These are phyloP conservation scores for Dipodomys stephensi DNA, from an alignment of 2,113 vertebrate species.

Conservation along the genomic window DNA sequence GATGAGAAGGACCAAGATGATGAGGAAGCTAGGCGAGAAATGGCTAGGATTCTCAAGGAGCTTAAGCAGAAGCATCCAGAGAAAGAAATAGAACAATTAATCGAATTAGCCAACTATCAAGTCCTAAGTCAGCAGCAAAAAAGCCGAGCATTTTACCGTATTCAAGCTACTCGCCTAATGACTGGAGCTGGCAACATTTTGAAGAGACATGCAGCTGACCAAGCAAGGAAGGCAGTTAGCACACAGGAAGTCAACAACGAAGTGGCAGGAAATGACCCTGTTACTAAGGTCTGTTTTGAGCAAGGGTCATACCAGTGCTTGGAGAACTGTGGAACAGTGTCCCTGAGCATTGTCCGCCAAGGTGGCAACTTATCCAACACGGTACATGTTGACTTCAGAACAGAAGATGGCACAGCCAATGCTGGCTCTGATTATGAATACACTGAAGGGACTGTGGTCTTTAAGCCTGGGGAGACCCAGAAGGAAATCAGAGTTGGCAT, in stretches of 20 bases:
- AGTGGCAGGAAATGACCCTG: slow-evolving; percentile 86
- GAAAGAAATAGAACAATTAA: slow-evolving; percentile 94
- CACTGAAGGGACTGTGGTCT: slow-evolving; percentile 92
- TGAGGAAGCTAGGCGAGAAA: slow-evolving; percentile 93
- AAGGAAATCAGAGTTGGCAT: slow-evolving; percentile 96
- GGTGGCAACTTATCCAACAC: slow-evolving; percentile 93
- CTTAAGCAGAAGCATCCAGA: slow-evolving; percentile 97
- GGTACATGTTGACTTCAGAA: slow-evolving; percentile 93
- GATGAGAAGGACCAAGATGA: slow-evolving; percentile 93
- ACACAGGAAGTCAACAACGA: slow-evolving; percentile 92
- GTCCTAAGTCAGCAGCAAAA: slow-evolving; percentile 96
- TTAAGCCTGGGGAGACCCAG: slow-evolving; percentile 94
- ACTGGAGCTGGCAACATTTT: slow-evolving; percentile 95
- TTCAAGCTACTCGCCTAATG: slow-evolving; percentile 96
- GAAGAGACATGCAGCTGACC: slow-evolving; percentile 95
- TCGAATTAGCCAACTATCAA: slow-evolving; percentile 96
- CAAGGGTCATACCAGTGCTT: slow-evolving; percentile 95
- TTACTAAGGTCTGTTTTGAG: slow-evolving; percentile 94
- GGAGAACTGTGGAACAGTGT: slow-evolving; percentile 96
- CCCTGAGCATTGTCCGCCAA: slow-evolving; percentile 91
- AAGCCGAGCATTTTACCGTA: slow-evolving; percentile 96
- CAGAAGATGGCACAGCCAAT: slow-evolving; percentile 96
- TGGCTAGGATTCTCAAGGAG: slow-evolving; percentile 95
- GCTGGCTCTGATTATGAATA: slow-evolving; percentile 95
- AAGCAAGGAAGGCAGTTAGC: slow-evolving; percentile 93